A percentile compares a stretch with the other conserved stretches of the same genome.
phyloP scores from a whole-genome alignment of 2,797 vertebrate species.

The Prionace glauca region DNA sequence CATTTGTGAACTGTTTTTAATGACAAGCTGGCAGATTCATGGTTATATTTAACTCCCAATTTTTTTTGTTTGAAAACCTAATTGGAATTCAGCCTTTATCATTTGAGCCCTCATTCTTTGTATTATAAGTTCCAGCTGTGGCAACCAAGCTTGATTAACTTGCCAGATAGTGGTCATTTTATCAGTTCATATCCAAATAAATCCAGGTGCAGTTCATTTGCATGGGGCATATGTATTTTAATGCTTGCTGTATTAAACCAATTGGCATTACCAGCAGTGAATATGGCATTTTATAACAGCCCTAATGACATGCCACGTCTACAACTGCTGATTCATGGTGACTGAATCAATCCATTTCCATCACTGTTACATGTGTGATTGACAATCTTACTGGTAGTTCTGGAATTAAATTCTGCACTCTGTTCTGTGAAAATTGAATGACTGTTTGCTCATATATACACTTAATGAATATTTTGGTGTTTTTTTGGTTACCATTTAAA shows the following conservation, averaged over 20 bases:
- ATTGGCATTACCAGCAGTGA: background rate
- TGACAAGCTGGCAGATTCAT: background rate
- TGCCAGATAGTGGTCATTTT: background rate
- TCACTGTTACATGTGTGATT: background rate
- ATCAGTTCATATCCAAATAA: background rate
- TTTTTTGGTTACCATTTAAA: background rate
- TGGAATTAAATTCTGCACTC: background rate
- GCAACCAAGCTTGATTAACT: background rate
- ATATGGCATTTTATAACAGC: background rate
- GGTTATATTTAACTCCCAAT: background rate
- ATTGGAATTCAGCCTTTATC: background rate
- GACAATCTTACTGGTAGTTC: background rate
- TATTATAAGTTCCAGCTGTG: background rate
- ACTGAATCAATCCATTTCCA: background rate
- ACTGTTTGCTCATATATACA: background rate
- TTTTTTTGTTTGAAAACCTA: background rate
- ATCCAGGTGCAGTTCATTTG: background rate
- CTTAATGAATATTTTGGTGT: background rate
- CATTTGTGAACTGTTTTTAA: background rate
- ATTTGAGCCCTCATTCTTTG: background rate
- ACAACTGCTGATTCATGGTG: background rate
- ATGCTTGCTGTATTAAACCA: background rate
- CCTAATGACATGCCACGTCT: background rate
- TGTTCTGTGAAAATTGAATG: background rate
- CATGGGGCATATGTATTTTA: background rate